Conservation (phyloP, 2,113 vertebrate genomes). For the Chionomys nivalis region DNA sequence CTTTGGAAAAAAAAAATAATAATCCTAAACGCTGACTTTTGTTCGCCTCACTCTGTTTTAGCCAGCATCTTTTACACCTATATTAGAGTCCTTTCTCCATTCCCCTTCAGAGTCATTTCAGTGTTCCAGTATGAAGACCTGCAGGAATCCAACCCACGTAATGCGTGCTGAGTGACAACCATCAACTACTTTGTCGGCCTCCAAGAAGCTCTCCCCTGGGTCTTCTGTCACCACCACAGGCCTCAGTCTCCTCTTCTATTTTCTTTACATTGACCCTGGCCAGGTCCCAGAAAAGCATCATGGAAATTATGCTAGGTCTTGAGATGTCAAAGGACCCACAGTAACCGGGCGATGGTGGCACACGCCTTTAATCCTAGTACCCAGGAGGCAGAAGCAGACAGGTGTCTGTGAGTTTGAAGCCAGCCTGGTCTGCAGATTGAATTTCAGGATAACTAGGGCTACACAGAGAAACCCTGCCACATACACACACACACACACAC, state of each 20-base stretch:
- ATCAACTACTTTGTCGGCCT: not conserved
- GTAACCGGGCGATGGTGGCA: rapidly evolving
- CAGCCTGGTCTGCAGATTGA: not conserved
- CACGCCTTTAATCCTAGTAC: not conserved
- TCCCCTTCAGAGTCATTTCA: not conserved
- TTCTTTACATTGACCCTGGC: not conserved
- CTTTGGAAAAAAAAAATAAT: not conserved
- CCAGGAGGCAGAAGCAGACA: not conserved
- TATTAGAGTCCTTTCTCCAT: not conserved
- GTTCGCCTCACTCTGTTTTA: not conserved
- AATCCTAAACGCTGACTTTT: not conserved
- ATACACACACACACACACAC: not conserved
- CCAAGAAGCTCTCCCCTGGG: not conserved
- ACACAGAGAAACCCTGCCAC: not conserved
- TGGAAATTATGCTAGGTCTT: not conserved
- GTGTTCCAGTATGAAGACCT: not conserved
- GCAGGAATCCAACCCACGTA: not conserved
- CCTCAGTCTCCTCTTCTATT: not conserved
- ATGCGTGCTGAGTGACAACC: not conserved
- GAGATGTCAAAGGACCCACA: not conserved
- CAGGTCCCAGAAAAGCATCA: not conserved
- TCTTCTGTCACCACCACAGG: not conserved
- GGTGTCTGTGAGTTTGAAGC: not conserved
- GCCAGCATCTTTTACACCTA: not conserved
- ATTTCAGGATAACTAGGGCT: not conserved